Base-by-base conservation (phyloP, 2,888 invertebrate species). In the Eupelmus urozonus region DNA sequence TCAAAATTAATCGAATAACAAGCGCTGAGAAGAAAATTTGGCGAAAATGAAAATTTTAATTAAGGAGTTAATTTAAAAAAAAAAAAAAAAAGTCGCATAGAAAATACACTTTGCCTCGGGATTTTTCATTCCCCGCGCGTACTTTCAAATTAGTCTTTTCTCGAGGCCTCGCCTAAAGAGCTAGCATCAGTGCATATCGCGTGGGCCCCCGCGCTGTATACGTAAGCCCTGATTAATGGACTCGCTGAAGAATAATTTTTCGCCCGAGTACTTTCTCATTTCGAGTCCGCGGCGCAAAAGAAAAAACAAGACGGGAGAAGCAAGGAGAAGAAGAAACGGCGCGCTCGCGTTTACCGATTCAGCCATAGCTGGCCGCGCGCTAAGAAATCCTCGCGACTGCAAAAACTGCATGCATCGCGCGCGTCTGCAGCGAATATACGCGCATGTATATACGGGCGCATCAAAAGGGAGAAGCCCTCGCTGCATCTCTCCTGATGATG, bases 221-320 rank as follows among this genome's bases (percentile, higher is more conserved):
- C 29, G 11, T 9, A 51, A 51, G 57, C 63, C n/a, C 62, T 53
- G 63, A 62, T 62, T 63, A 53, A 63, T 72, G 53, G 34, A 53
- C 72, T 72, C 53, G 25, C 25, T 55, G n/a, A 18, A 18, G 51
- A 63, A 55, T 63, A 25, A 72, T 42, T 72, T 71, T 42, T 63
- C 42, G 18, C 55, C 55, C 27, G 63, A 55, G 42, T 63, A 27
- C 72, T 55, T 55, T 72, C 63, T 63, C 53, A 59, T 60, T 23
- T 71, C 20, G 29, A 45, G 45, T 45, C 16, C 13, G 13, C 13
- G 5, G 34, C 16, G 60, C 1, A 13, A 42, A 11, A 62, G 23
- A 62, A 20, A 23, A n/a, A 23, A 62, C 4, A 42, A 18, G 5
- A n/a, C 9, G 40, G 11, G 42, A n/a, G 25, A n/a, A 29, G 34